Evolutionary conservation across 2,888 invertebrate genomes (phyloP).

Genomic region (Tetheella fluctuosa): DNA sequence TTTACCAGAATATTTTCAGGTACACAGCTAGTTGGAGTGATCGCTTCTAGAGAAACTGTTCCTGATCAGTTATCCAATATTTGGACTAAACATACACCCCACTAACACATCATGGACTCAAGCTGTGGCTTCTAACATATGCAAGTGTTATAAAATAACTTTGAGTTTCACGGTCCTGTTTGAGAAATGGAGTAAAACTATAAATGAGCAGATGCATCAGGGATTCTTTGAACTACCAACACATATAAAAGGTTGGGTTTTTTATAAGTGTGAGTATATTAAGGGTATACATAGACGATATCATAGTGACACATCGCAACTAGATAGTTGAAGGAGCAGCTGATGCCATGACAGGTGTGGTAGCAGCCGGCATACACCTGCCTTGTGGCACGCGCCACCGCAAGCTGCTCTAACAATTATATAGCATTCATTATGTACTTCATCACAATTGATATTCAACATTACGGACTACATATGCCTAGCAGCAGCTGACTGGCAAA

Average conservation of each 20-base stretch:
- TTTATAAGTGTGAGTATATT: slow-evolving; percentile 1
- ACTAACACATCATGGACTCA: neutral
- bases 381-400: slow-evolving; percentile 71
- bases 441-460: slow-evolving; percentile 55
- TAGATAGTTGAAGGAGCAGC: slow-evolving; percentile 67
- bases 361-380: slow-evolving; percentile 78
- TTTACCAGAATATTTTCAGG: too few species aligned
- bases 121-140: neutral
- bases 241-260: neutral
- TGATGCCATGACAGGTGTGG: slow-evolving; percentile 80
- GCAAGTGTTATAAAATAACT: neutral
- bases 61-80: neutral
- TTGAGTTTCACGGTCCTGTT: neutral
- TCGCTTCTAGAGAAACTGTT: neutral
- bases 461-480: slow-evolving; percentile 43
- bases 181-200: neutral
- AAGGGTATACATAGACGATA: neutral
- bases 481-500: slow-evolving; percentile 61
- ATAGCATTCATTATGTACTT: slow-evolving; percentile 57
- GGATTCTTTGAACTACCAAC: neutral
- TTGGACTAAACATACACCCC: neutral
- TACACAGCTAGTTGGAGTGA: too few species aligned
- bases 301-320: neutral
- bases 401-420: slow-evolving; percentile 75
- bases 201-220: neutral